Base-by-base conservation (phyloP, 2,888 invertebrate genomes). In the Lagria hirta region DNA sequence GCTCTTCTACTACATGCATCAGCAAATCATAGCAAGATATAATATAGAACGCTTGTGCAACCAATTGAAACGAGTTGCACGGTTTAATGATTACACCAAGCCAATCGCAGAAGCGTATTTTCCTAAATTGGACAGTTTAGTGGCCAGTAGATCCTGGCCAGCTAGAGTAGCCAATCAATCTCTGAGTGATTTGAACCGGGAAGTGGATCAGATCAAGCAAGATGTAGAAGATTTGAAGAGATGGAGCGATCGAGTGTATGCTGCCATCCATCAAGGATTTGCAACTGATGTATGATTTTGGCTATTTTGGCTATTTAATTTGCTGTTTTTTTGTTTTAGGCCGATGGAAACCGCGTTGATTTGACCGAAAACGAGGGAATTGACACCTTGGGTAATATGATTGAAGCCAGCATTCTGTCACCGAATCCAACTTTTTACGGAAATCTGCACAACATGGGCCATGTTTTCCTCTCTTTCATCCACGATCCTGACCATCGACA, bases 401-500 rank as follows among this genome's bases (percentile, higher is more conserved):
- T 91, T 64, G 91, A 91, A 69, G 77, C 88, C 1, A 78, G 81
- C 0, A 77, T 80, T 49, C 64, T 88, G 24, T 84, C 86, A 27
- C 79, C 80, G 3, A 88, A 89, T 72, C 73, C 77, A 2, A 72
- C 73, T 18, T 75, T 84, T 61, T 89, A 88, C 64, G 91, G 91
- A 0, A 84, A 88, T 68, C 60, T 89, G 21, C 91, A 92, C 71
- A 91, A 91, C 70, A 77, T 84, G 73, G 89, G 88, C 0, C 91
- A 91, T 62, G 80, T 87, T 3, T 77, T 87, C 62, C 79, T 90
- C 48, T 81, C 87, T 0, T 84, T 82, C 64, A 72, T 82, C 2
- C 90, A 91, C 62, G 91, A 92, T 68, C 89, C 90, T 0, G 88
- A 88, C 66, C 82, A 84, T 62, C 75, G 83, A 43, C 82, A 84